These are phyloP conservation scores for Melanotaenia pygmaea DNA, from an alignment of 2,797 vertebrate species.

Conservation along the genomic window DNA sequence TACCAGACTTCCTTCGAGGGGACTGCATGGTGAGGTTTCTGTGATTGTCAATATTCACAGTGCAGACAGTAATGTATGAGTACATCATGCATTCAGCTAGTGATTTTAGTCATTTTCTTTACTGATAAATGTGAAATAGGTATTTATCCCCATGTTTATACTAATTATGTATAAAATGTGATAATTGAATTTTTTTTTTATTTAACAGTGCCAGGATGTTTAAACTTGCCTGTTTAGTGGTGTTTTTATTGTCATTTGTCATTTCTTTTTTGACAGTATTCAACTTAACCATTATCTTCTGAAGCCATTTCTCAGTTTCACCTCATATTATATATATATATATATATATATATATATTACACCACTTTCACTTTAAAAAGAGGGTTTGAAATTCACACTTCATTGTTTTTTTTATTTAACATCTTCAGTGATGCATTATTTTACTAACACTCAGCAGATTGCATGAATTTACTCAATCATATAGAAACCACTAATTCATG, in stretches of 20 bases:
- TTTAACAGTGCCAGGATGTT: not conserved
- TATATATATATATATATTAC: not conserved
- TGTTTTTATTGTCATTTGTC: not conserved
- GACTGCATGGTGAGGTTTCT: conserved; percentile 87
- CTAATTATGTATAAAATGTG: not conserved
- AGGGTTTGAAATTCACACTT: not conserved
- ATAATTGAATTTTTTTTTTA: not conserved
- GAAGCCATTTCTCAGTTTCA: not conserved
- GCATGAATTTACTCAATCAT: not conserved
- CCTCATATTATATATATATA: not conserved
- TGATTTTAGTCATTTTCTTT: not conserved
- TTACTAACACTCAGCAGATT: not conserved
- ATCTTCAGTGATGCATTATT: not conserved
- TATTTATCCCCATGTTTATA: not conserved
- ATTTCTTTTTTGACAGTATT: not conserved
- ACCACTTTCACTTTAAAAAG: not conserved
- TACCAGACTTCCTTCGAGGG: conserved; percentile 94
- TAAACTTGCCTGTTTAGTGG: not conserved
- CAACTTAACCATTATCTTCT: not conserved
- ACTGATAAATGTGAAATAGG: not conserved
- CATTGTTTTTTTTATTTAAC: not conserved
- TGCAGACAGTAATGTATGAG: not conserved
- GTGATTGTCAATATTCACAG: not conserved
- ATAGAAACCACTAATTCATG: not conserved
- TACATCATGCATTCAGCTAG: not conserved